Evolutionary conservation across 2,113 vertebrate genomes (phyloP).

Genomic region (Sander lucioperca): DNA sequence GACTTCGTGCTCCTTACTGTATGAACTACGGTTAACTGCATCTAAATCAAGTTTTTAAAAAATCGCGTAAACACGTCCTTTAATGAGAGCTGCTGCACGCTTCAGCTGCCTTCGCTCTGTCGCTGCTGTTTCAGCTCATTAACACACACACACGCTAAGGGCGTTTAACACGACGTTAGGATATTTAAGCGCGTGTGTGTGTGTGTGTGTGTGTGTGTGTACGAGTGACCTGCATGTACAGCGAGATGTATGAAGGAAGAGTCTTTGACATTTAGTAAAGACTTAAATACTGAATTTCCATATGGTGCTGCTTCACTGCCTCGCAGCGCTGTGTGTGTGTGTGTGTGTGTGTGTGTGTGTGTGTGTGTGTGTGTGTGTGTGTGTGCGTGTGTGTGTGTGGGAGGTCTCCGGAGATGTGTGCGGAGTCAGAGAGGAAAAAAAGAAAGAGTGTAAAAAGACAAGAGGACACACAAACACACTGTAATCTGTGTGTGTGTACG

Average conservation of each 20-base stretch:
- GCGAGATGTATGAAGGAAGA: constrained; percentile 44
- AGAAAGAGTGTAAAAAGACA: constrained; percentile 42
- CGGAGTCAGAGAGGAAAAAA: constrained; percentile 50
- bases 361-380: constrained; percentile 43
- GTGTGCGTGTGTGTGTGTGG: constrained; percentile 46
- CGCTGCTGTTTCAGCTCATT: not conserved
- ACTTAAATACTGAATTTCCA: constrained; percentile 58
- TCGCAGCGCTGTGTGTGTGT: constrained; percentile 30
- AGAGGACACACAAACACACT: constrained; percentile 44
- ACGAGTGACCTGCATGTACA: constrained; percentile 17
- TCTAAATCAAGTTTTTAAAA: not conserved
- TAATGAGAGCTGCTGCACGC: constrained; percentile 16
- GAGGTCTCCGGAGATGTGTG: constrained; percentile 58
- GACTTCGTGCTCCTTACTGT: not conserved
- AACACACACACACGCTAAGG: not conserved
- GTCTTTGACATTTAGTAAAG: constrained; percentile 52
- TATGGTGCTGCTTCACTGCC: constrained; percentile 45
- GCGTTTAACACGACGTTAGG: constrained; percentile 11
- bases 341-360: constrained; percentile 44
- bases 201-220: constrained; percentile 2
- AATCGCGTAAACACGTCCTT: constrained; percentile 5
- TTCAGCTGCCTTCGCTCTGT: not conserved
- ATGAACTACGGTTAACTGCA: not conserved
- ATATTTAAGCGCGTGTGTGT: not conserved
- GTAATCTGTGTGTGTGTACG: constrained; percentile 25